Evolutionary conservation across 1,140 invertebrate species (phyloP), one percentile per base, ranked within the genome.

Genomic region (Drosophila prosaltans): DNA sequence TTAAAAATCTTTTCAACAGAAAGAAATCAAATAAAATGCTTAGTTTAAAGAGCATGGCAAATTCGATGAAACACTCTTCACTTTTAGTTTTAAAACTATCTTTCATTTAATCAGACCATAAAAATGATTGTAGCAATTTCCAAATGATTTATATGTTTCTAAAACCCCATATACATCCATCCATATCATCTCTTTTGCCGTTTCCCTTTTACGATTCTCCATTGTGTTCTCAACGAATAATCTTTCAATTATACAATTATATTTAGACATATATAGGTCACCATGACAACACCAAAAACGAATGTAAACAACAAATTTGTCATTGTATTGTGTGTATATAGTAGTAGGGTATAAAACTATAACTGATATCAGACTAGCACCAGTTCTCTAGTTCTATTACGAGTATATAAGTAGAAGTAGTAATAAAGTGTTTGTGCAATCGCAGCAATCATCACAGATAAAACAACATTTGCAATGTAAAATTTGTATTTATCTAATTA

Each of bases 401-500:
- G 21, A 9, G 43, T 21, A 45, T 21, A 45, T 45, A 51, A 51
- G 45, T 51, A 51, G 45, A 11, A 40, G 39, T 40, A 40, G 39
- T 41, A 21, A 45, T 60, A 57, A 61, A n/a, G 28, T 55, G 61
- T 30, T 61, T 28, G 61, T 72, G 61, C 60, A 88, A 81, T 73
- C 45, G 45, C 45, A 51, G 21, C 45, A 51, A 10, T 51, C 45
- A 51, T 51, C 75, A 65, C 58, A 76, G 82, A 82, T 88, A 88
- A 77, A 80, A 67, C 24, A 69, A 69, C 24, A 58, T 61, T 74
- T 59, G 63, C 71, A 78, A 78, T 73, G 62, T 81, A 89, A 75
- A 57, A 78, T 71, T 78, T 81, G 11, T 70, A 55, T 58, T 2
- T 66, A 28, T 62, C 24, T 24, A 51, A 67, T 41, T 36, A 26